Conservation (phyloP, 2,888 invertebrate species). For the Trichogramma dendrolimi region DNA sequence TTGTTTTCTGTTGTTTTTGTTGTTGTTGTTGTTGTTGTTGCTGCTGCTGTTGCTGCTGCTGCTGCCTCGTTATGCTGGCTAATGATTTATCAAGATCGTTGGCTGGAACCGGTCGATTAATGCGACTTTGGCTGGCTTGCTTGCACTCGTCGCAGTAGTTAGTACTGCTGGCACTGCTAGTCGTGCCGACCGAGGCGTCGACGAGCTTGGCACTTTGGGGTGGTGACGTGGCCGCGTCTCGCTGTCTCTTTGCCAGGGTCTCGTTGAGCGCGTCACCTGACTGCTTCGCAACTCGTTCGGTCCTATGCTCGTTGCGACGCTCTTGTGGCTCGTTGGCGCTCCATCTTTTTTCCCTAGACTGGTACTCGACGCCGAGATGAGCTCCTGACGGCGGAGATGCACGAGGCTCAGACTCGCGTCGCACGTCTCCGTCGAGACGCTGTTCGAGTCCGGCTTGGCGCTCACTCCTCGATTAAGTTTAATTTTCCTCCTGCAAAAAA, state of each 20-base stretch:
- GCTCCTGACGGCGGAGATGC: conserved; percentile 18
- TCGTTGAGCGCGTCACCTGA: conserved; percentile 39
- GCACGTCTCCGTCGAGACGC: conserved; percentile 40
- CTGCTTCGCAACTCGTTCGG: conserved; percentile 43
- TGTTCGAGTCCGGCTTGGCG: conserved; percentile 41
- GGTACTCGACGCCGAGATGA: neutral
- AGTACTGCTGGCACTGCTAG: conserved; percentile 54
- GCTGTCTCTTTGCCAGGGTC: conserved; percentile 48
- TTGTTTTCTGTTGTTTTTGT: neutral
- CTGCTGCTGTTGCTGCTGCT: neutral
- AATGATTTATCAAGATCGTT: too few species aligned
- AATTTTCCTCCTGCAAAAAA: conserved; percentile 17
- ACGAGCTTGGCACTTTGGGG: conserved; percentile 51
- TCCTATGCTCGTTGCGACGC: conserved; percentile 39
- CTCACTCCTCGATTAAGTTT: conserved; percentile 44
- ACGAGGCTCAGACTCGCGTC: conserved; percentile 18
- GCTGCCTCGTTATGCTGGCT: too few species aligned
- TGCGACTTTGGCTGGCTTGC: conserved; percentile 53
- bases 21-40: conserved; percentile 6
- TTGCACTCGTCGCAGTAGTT: conserved; percentile 63
- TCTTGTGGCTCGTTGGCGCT: conserved; percentile 26
- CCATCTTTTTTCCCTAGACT: too few species aligned
- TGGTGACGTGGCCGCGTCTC: conserved; percentile 48
- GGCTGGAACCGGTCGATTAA: too few species aligned
- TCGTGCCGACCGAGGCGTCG: conserved; percentile 54